Conservation (phyloP, 2,888 invertebrate genomes). For the Chrysolina oricalcia region DNA sequence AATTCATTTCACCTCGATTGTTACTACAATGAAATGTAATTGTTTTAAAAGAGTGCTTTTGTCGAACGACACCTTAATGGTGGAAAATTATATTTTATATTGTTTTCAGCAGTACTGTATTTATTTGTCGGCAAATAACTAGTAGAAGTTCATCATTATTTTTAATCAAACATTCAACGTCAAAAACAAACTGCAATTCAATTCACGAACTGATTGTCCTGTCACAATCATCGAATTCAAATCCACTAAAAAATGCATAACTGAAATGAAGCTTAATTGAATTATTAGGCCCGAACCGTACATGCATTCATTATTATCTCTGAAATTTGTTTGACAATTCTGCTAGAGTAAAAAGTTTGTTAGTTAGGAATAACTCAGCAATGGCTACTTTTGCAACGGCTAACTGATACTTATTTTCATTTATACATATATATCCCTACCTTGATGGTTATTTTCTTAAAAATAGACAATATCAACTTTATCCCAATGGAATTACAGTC, state of each 20-base stretch:
- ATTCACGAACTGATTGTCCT: conserved; percentile 8
- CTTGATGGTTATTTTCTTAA: no score
- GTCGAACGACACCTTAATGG: background rate
- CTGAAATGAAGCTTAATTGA: conserved; percentile 11
- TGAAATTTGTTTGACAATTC: background rate
- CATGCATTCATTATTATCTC: background rate
- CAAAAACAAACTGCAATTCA: conserved; percentile 20
- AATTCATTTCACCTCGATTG: no score
- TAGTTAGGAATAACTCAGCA: background rate
- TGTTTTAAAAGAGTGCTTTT: background rate
- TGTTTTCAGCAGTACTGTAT: background rate
- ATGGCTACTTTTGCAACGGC: no score
- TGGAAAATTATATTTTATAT: background rate
- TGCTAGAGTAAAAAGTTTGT: background rate
- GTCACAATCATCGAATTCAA: conserved; percentile 14
- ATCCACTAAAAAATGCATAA: conserved; percentile 17
- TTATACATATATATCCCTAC: no score
- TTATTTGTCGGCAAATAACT: background rate
- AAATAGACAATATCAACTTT: no score
- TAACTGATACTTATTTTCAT: no score
- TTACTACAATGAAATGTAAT: no score
- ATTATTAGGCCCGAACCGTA: conserved; percentile 1
- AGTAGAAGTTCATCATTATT: conserved; percentile 1
- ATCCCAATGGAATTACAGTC: no score
- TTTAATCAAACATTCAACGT: conserved; percentile 16